Base-by-base conservation (phyloP, 2,113 vertebrate species). In the Eudorcas thomsonii region DNA sequence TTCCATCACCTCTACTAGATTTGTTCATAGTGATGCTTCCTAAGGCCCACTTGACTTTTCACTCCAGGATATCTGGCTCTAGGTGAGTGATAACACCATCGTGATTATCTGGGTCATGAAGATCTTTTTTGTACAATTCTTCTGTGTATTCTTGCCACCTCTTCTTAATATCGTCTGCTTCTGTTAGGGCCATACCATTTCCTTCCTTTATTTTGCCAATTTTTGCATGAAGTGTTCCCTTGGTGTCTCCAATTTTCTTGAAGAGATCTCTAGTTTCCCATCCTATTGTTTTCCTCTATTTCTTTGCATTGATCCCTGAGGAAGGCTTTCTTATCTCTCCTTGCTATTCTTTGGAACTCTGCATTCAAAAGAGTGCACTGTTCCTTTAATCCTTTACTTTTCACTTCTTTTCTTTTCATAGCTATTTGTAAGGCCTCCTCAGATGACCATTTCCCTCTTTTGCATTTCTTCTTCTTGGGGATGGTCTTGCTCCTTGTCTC, bases 31-130 rank as follows among this genome's bases (percentile, higher is more conserved):
- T 67, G 33, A 67, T 67, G 33, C 33, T 67, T 67, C 16, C 33
- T 67, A n/a, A 64, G 16, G 33, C 33, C 62, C 33, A n/a, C 16
- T 64, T 64, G 30, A 64, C 30, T n/a, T 67, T 19, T 4, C 7
- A 67, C 1, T 67, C 33, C 62, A 67, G 33, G 30, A n/a, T 67
- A 7, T 19, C 33, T 67, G 16, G 16, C 62, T 67, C 7, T 16
- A 67, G 62, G 7, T n/a, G 62, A n/a, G 33, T 67, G 62, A 67
- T 17, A 16, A 67, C 7, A 67, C 15, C 62, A n/a, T 9, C 2
- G 0, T n/a, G 7, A 3, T 67, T 67, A n/a, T 67, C 62, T 19
- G 16, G 33, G 33, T 17, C 16, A 0, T 67, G 16, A n/a, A n/a
- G 30, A n/a, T 33, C 33, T 67, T 8, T 64, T 67, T 67, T 67